Base-by-base conservation (phyloP, 2,113 vertebrate genomes). In the Percina caprodes region DNA sequence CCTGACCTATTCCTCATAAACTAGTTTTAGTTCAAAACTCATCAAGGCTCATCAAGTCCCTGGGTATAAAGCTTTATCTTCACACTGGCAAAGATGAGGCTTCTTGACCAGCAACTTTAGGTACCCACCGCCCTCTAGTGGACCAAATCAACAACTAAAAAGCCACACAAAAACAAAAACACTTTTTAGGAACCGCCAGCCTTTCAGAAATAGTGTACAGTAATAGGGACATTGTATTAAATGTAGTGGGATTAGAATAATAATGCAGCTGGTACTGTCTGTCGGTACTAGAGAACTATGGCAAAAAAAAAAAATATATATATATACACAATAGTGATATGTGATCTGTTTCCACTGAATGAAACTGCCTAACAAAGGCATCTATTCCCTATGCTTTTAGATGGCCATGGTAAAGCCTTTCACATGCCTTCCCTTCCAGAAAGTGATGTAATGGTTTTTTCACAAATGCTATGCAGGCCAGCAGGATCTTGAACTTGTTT, bases 91-190 rank as follows among this genome's bases (percentile, higher is more conserved):
- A 65, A 66, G 9, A 18, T 3, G 48, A 42, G 30, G 42, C 18
- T 42, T n/a, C 16, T 12, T 11, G 33, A 23, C 6, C 18, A 26
- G 4, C 4, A 71, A 46, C 39, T 69, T 35, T 18, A 78, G 24
- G 65, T 73, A 49, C 74, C 92, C 70, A 85, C 51, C 59, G 26
- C 81, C 89, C 82, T 65, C 93, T 88, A 86, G 77, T 88, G 92
- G 80, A 69, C 19, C 0, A 2, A 19, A 10, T 66, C 21, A 60
- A 3, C 7, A 59, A 83, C 51, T 62, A 70, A 49, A 74, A 33
- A 24, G 15, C 2, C 26, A 66, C 21, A 23, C 12, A 14, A 54
- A 54, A 62, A 58, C 26, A 2, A 58, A 61, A 75, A 21, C 23
- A 49, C 3, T 33, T 65, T 54, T 45, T 2, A 51, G 6, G 46